These are phyloP conservation scores for Acronicta alni DNA, from an alignment of 2,888 invertebrate species.

Conservation along the genomic window DNA sequence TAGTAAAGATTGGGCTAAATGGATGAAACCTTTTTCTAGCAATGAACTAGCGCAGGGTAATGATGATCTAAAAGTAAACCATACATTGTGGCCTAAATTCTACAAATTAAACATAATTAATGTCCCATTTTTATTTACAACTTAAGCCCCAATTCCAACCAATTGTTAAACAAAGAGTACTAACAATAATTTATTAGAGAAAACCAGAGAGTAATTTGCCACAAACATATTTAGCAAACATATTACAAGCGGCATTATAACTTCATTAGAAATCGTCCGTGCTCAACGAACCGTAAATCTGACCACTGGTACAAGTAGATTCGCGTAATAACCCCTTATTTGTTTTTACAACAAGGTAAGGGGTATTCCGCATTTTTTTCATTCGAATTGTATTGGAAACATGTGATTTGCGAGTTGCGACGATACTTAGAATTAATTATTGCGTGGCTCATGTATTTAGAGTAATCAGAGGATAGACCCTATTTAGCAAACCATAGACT, in stretches of 20 bases:
- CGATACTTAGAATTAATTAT: slow-evolving; percentile 31
- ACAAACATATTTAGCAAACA: slow-evolving; percentile 58
- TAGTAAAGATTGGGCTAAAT: too few species aligned
- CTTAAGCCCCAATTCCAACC: slow-evolving; percentile 26
- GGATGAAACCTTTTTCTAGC: too few species aligned
- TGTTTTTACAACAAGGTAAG: slow-evolving; percentile 41
- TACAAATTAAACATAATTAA: neutral
- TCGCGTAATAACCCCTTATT: slow-evolving; percentile 62
- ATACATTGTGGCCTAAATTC: neutral
- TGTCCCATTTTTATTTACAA: slow-evolving; percentile 13
- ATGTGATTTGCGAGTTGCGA: slow-evolving; percentile 38
- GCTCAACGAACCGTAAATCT: slow-evolving; percentile 60
- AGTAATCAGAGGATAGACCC: neutral
- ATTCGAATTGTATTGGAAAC: slow-evolving; percentile 8
- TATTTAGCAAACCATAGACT: neutral
- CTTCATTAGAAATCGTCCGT: slow-evolving; percentile 64
- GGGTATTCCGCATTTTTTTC: slow-evolving; percentile 28
- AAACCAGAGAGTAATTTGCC: slow-evolving; percentile 53
- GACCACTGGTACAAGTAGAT: slow-evolving; percentile 51
- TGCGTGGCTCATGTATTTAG: neutral
- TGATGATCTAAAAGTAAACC: too few species aligned
- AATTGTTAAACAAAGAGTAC: slow-evolving; percentile 26
- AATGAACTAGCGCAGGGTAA: too few species aligned
- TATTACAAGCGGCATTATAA: slow-evolving; percentile 57
- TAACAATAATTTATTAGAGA: slow-evolving; percentile 36